phyloP scores from a whole-genome alignment of 2,888 invertebrate genomes.

The Notodonta dromedarius region DNA sequence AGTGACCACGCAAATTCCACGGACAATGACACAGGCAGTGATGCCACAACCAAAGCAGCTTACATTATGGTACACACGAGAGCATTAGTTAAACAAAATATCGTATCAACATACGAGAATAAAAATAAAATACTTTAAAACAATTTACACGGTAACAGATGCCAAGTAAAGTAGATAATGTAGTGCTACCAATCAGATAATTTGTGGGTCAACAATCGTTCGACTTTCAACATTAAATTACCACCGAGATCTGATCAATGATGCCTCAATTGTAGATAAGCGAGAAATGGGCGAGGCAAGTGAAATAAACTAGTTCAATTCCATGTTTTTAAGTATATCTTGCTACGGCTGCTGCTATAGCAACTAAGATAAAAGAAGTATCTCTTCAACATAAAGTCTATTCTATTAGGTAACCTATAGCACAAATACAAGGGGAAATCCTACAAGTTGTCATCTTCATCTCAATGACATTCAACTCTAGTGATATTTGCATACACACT shows the following conservation, averaged over 20 bases:
- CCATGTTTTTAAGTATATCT: background rate
- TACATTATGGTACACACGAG: constrained; percentile 23
- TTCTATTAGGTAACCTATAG: too few relatives aligned
- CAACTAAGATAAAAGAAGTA: background rate
- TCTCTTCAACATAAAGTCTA: too few relatives aligned
- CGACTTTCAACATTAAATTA: constrained; percentile 36
- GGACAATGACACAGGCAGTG: background rate
- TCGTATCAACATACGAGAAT: constrained; percentile 28
- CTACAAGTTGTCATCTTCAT: too few relatives aligned
- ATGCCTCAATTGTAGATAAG: constrained; percentile 33
- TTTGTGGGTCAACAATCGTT: constrained; percentile 43
- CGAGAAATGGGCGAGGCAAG: constrained; percentile 12
- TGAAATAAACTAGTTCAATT: constrained; percentile 2
- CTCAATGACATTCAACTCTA: too few relatives aligned
- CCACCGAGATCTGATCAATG: constrained; percentile 32
- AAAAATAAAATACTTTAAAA: constrained; percentile 28
- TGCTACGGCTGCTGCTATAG: background rate
- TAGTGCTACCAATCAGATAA: constrained; percentile 36
- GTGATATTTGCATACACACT: too few relatives aligned
- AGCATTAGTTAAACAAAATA: constrained; percentile 25
- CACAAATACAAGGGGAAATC: too few relatives aligned
- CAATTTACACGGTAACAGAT: constrained; percentile 34
- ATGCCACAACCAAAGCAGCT: constrained; percentile 11
- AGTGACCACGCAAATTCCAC: background rate
- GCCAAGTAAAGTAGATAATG: constrained; percentile 40